Base-by-base conservation (phyloP, 2,113 vertebrate species). In the Macrotus californicus region DNA sequence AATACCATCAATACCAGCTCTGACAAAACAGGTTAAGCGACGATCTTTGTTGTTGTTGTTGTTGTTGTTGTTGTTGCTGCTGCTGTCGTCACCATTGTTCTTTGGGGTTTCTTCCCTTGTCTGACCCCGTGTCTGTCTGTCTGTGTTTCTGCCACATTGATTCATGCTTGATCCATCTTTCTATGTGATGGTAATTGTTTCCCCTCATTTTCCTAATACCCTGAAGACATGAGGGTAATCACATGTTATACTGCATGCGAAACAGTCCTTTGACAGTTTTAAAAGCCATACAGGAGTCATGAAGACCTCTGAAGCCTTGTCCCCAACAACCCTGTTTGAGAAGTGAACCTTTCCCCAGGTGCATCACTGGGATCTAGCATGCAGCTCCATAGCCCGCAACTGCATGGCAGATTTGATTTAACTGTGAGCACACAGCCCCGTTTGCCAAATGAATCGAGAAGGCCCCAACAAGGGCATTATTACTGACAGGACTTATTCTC, bases 1-100 rank as follows among this genome's bases (percentile, higher is more conserved):
- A 98, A 98, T 98, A 98, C 98, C 98, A 98, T 98, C 98, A 99
- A 97, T 98, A 98, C 98, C 98, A 98, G 98, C 98, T 98, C 98
- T 94, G 98, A 99, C 98, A 98, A 98, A 98, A 99, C 99, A 99
- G 99, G 99, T 99, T 98, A 98, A 98, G 97, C 96, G 81, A 98
- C 92, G 96, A 98, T 98, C 97, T 98, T 96, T 98, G 97, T 98
- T 98, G 89, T 83, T 80, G 69, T 92, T 69, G 36, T 98, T 97
- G 96, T 77, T 59, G 46, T 91, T 34, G 0, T 92, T 56, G 56
- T 84, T 61, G 39, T 97, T 97, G 96, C 59, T 70, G 39, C 97
- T 97, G 96, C 64, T 70, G 48, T 92, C 16, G 4, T 81, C 61
- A 6, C 91, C 26, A 0, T 92, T 52, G 56, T 80, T 43, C 67